Evolutionary conservation across 2,113 vertebrate genomes (phyloP).

Genomic region (Nothoprocta perdicaria): DNA sequence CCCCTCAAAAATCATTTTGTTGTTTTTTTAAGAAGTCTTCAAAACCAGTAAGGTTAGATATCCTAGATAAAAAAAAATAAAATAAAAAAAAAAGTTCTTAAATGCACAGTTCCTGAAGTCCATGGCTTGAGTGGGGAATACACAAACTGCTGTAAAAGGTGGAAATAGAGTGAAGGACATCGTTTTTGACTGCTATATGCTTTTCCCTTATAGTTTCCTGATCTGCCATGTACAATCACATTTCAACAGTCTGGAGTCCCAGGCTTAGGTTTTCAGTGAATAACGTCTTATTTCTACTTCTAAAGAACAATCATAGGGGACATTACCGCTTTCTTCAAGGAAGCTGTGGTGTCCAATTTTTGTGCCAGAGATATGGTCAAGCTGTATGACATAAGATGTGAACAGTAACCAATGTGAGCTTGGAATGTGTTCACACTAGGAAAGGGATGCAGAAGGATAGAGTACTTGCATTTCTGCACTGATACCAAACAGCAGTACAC

Average conservation of each 20-base stretch:
- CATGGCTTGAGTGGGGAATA: not conserved
- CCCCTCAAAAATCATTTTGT: not conserved
- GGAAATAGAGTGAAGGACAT: not conserved
- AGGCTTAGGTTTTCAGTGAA: not conserved
- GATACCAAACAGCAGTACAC: not conserved
- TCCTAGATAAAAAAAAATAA: not conserved
- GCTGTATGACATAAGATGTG: accelerated
- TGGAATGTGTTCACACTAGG: not conserved
- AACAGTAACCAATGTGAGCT: not conserved
- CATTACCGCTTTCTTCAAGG: not conserved
- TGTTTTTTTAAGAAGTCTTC: not conserved
- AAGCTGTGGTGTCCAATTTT: not conserved
- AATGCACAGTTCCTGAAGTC: not conserved
- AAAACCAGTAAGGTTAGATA: not conserved
- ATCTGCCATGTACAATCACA: not conserved
- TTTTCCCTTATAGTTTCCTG: not conserved
- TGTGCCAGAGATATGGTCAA: not conserved
- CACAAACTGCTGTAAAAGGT: not conserved
- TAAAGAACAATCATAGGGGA: not conserved
- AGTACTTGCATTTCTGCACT: not conserved
- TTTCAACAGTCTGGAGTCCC: not conserved
- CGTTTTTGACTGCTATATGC: not conserved
- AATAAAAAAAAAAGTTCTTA: not conserved
- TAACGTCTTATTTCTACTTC: not conserved
- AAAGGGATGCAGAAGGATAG: not conserved